Conservation (phyloP, 2,113 vertebrate species). For the Forbesichthys agassizii region DNA sequence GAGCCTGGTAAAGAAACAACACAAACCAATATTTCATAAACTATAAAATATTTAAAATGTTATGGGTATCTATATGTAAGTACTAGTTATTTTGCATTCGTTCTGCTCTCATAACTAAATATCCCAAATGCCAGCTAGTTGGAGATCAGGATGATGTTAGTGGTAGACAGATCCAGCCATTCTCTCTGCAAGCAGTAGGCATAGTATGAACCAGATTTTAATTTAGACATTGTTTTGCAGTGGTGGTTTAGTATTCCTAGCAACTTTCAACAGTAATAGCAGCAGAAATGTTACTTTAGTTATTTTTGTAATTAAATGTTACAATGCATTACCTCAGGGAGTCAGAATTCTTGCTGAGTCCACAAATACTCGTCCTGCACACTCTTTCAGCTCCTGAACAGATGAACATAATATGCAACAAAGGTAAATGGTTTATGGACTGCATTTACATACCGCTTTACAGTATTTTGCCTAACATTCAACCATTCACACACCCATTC, state of each 20-base stretch:
- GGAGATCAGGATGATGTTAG: slow-evolving; percentile 97
- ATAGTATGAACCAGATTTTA: slow-evolving; percentile 19
- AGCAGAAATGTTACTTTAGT: background rate
- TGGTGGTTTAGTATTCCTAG: background rate
- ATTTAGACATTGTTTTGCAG: background rate
- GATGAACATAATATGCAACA: slow-evolving; percentile 3
- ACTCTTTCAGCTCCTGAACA: slow-evolving; percentile 94
- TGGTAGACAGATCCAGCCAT: slow-evolving; percentile 92
- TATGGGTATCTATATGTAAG: background rate
- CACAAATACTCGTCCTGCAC: slow-evolving; percentile 92
- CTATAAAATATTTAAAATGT: background rate
- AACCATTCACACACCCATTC: too few relatives aligned
- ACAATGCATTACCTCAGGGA: slow-evolving; percentile 85
- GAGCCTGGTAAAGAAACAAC: slow-evolving; percentile 71
- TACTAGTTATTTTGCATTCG: background rate
- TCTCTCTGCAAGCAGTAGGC: slow-evolving; percentile 79
- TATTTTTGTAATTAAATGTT: background rate
- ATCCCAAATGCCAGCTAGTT: slow-evolving; percentile 91
- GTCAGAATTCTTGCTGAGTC: slow-evolving; percentile 97
- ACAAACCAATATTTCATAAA: background rate
- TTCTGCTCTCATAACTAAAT: too few relatives aligned
- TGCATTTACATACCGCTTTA: too few relatives aligned
- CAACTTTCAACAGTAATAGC: background rate
- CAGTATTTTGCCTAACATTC: too few relatives aligned
- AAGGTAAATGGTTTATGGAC: background rate